A percentile compares a stretch with the other conserved stretches of the same genome.
Conservation (phyloP, 1,140 invertebrate species). For the Eufriesea mexicana region DNA sequence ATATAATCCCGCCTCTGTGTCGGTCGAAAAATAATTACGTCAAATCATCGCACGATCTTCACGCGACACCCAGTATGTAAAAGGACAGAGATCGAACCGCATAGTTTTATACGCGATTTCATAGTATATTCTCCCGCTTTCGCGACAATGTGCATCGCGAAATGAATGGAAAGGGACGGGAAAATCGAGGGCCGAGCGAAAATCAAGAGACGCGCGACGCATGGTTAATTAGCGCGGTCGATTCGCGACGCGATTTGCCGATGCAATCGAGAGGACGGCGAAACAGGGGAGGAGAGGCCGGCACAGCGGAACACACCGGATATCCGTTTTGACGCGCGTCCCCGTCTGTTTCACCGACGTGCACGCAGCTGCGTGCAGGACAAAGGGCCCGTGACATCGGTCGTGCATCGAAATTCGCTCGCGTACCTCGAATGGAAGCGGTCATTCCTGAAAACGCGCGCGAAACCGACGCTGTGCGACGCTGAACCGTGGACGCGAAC, state of each 20-base stretch:
- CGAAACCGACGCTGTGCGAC: conserved; percentile 13
- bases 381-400: conserved; percentile 54
- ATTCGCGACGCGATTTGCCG: not conserved
- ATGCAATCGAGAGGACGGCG: conserved; percentile 43
- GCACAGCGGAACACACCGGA: conserved; percentile 78
- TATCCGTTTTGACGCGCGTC: conserved; percentile 73
- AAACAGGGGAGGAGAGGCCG: conserved; percentile 35
- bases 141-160: too few species aligned
- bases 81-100: too few species aligned
- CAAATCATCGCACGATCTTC: too few species aligned
- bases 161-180: not conserved
- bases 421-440: conserved; percentile 3
- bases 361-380: conserved; percentile 50
- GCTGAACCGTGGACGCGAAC: conserved; percentile 6
- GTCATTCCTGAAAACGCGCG: conserved; percentile 28
- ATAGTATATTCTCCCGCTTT: not conserved
- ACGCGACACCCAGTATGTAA: too few species aligned
- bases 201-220: conserved; percentile 1
- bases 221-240: conserved; percentile 41
- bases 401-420: conserved; percentile 54
- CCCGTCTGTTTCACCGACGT: conserved; percentile 19
- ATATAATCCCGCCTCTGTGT: too few species aligned
- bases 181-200: not conserved
- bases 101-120: too few species aligned
- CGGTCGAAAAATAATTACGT: too few species aligned